phyloP scores from a whole-genome alignment of 2,113 vertebrate species.

The Shinisaurus crocodilurus region DNA sequence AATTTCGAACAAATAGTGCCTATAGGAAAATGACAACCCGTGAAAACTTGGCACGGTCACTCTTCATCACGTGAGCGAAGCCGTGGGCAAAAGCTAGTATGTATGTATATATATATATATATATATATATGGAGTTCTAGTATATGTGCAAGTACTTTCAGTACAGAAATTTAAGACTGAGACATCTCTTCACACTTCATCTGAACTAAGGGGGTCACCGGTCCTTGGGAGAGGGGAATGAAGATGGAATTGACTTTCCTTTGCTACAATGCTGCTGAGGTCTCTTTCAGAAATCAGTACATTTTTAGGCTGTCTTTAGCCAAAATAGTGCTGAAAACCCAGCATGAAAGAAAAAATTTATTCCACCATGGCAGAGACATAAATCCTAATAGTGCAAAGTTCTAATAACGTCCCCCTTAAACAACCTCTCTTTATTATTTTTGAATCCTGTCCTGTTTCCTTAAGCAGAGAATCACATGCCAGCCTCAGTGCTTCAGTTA shows the following conservation, averaged over 20 bases:
- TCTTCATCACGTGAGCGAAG: too few species aligned
- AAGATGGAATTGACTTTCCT: conserved; percentile 44
- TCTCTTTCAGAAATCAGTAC: conserved; percentile 56
- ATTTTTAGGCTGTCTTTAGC: conserved; percentile 54
- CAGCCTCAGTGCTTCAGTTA: conserved; percentile 61
- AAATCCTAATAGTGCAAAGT: conserved; percentile 63
- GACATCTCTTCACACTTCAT: conserved; percentile 37
- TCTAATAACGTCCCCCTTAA: conserved; percentile 67
- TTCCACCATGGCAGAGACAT: conserved; percentile 47
- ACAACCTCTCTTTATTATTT: conserved; percentile 52
- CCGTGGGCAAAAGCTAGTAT: too few species aligned
- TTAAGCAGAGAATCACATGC: conserved; percentile 56
- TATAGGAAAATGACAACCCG: too few species aligned
- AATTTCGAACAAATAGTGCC: too few species aligned
- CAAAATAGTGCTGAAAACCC: conserved; percentile 64
- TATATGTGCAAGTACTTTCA: neutral
- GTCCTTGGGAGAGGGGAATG: conserved; percentile 42
- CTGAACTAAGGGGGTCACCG: conserved; percentile 40
- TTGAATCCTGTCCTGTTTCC: conserved; percentile 59
- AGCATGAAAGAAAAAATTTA: conserved; percentile 52
- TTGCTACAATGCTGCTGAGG: conserved; percentile 59
- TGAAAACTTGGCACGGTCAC: too few species aligned
- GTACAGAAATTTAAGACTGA: neutral
- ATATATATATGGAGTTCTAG: neutral
- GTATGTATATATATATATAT: too few species aligned